phyloP scores from a whole-genome alignment of 2,888 invertebrate genomes.

The Metalampra italica region DNA sequence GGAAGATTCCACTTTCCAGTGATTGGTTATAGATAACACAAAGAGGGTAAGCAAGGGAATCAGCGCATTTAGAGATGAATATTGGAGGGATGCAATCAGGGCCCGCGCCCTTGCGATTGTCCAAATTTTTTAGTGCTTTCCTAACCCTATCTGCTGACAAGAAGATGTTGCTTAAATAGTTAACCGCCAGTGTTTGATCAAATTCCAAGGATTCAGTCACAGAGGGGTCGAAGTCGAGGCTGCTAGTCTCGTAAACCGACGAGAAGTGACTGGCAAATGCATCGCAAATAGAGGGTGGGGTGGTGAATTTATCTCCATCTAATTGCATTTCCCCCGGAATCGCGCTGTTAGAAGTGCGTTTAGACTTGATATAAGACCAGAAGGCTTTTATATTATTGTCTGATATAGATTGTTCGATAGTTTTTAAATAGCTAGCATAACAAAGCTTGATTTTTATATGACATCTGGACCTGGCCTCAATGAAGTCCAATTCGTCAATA shows the following conservation, averaged over 20 bases:
- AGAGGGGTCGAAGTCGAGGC: too few species aligned
- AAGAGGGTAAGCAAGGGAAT: slow-evolving; percentile 2
- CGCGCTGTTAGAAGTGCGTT: not conserved
- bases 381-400: slow-evolving; percentile 5
- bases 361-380: slow-evolving; percentile 7
- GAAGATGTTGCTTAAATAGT: too few species aligned
- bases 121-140: slow-evolving; percentile 10
- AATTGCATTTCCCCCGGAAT: not conserved
- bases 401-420: slow-evolving; percentile 3
- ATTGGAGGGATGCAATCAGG: slow-evolving; percentile 9
- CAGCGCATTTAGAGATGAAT: slow-evolving; percentile 4
- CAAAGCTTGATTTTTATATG: not conserved
- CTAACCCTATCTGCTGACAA: slow-evolving; percentile 3
- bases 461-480: not conserved
- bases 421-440: slow-evolving; percentile 1
- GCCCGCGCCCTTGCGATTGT: slow-evolving; percentile 10
- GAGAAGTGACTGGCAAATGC: not conserved
- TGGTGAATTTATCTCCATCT: not conserved
- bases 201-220: too few species aligned
- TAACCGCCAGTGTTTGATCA: too few species aligned
- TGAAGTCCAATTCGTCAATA: not conserved
- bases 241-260: too few species aligned
- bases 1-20: slow-evolving; percentile 6
- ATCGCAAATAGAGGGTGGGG: not conserved
- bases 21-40: slow-evolving; percentile 10